phyloP scores from a whole-genome alignment of 2,113 vertebrate genomes.

The Paralichthys olivaceus region DNA sequence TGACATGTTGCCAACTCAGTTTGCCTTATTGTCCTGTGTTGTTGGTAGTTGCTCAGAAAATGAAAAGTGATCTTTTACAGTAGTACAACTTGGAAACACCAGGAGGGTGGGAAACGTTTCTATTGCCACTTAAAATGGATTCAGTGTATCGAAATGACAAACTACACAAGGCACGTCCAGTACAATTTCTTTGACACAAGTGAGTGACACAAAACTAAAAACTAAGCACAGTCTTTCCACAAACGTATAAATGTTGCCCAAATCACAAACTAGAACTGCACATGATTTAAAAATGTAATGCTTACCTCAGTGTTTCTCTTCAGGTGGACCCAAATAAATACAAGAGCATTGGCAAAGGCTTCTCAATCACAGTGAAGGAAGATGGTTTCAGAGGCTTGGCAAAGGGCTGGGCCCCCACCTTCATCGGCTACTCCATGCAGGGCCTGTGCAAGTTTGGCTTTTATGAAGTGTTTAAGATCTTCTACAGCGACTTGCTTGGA shows the following conservation, averaged over 20 bases:
- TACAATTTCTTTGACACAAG: too few species aligned
- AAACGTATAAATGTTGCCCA: neutral
- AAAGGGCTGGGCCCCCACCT: constrained; percentile 99
- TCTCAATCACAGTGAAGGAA: constrained; percentile 91
- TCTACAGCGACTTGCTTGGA: constrained; percentile 92
- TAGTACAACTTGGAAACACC: too few species aligned
- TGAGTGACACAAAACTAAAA: neutral
- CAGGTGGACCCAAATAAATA: constrained; percentile 96
- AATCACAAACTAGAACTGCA: neutral
- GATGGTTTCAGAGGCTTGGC: constrained; percentile 94
- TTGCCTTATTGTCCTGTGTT: too few species aligned
- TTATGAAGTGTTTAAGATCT: constrained; percentile 97
- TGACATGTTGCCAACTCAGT: too few species aligned
- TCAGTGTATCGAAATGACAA: too few species aligned
- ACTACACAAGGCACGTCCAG: too few species aligned
- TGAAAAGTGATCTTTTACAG: too few species aligned
- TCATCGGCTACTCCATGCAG: constrained; percentile 98
- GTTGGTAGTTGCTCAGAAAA: too few species aligned
- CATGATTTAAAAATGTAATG: neutral
- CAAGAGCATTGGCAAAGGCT: constrained; percentile 95
- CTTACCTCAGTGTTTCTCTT: neutral
- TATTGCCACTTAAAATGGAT: neutral
- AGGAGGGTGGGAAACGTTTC: neutral
- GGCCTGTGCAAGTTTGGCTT: constrained; percentile 99
- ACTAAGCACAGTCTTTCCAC: neutral